These are phyloP conservation scores for Leptodactylus fallax DNA, from an alignment of 2,797 vertebrate species.

Conservation along the genomic window DNA sequence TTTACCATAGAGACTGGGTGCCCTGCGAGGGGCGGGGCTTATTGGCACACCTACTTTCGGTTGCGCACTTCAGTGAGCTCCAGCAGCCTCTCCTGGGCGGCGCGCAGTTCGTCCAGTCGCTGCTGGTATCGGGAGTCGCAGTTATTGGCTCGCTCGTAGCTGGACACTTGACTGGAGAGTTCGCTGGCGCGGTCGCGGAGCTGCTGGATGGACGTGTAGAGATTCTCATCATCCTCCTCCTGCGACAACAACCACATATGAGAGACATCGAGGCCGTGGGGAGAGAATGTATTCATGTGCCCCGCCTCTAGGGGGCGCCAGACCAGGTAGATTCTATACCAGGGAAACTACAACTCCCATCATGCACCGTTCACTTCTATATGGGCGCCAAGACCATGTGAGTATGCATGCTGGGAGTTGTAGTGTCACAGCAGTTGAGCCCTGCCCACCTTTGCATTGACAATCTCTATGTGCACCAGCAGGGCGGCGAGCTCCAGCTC, in stretches of 20 bases:
- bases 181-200: constrained; percentile 84
- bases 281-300: background rate
- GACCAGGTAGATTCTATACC: background rate
- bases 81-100: constrained; percentile 82
- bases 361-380: no score
- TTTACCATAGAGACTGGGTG: no score
- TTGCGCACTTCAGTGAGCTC: constrained; percentile 87
- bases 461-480: constrained; percentile 77
- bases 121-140: constrained; percentile 84
- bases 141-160: constrained; percentile 80
- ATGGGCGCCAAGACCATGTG: no score
- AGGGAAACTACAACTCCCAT: no score
- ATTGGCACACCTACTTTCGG: constrained; percentile 77
- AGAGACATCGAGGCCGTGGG: background rate
- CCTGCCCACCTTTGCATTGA: constrained; percentile 75
- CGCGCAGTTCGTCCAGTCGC: constrained; percentile 83
- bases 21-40: no score
- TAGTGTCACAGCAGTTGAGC: no score
- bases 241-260: constrained; percentile 62
- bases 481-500: constrained; percentile 76
- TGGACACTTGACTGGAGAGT: constrained; percentile 83
- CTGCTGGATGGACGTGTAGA: constrained; percentile 88
- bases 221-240: constrained; percentile 89
- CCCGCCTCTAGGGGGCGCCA: background rate
- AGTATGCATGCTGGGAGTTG: no score